Evolutionary conservation across 64 coral and sea anemone genomes (phyloP).

Genomic region (Montipora capricornis): DNA sequence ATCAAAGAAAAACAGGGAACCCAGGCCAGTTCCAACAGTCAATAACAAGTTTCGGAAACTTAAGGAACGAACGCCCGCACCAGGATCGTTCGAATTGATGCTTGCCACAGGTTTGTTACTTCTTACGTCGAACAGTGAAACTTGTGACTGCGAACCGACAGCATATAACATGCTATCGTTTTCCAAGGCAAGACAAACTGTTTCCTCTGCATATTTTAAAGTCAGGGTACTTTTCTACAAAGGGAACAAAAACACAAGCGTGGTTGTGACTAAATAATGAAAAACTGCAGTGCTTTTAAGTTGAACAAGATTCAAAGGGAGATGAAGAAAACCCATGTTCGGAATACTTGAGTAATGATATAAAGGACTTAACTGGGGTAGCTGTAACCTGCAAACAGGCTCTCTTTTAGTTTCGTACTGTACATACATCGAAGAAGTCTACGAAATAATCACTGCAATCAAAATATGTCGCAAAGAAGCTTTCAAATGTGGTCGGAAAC

Average conservation of each 20-base stretch:
- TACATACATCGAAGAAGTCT: too few species aligned
- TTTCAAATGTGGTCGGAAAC: too few species aligned
- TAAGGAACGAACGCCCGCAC: slow-evolving; percentile 95
- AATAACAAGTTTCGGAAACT: slow-evolving; percentile 84
- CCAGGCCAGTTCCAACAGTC: slow-evolving; percentile 89
- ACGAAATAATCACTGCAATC: too few species aligned
- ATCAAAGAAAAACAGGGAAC: slow-evolving; percentile 92
- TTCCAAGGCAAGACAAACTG: slow-evolving; percentile 89
- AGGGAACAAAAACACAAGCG: background rate
- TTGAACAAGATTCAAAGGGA: too few species aligned
- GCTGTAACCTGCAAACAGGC: too few species aligned
- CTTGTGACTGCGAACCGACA: slow-evolving; percentile 95
- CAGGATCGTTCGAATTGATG: slow-evolving; percentile 79
- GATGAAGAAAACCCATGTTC: too few species aligned
- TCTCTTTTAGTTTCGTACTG: too few species aligned
- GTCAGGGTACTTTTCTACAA: slow-evolving; percentile 58
- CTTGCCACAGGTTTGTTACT: slow-evolving; percentile 51
- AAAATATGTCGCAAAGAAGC: too few species aligned
- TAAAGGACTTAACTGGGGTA: too few species aligned
- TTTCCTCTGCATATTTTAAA: slow-evolving; percentile 71
- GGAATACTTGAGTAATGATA: too few species aligned
- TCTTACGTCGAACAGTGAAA: slow-evolving; percentile 80
- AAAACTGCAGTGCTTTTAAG: too few species aligned
- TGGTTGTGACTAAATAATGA: background rate
- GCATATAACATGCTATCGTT: slow-evolving; percentile 83